Base-by-base conservation (phyloP, 2,888 invertebrate species). In the Charanyca ferruginea region DNA sequence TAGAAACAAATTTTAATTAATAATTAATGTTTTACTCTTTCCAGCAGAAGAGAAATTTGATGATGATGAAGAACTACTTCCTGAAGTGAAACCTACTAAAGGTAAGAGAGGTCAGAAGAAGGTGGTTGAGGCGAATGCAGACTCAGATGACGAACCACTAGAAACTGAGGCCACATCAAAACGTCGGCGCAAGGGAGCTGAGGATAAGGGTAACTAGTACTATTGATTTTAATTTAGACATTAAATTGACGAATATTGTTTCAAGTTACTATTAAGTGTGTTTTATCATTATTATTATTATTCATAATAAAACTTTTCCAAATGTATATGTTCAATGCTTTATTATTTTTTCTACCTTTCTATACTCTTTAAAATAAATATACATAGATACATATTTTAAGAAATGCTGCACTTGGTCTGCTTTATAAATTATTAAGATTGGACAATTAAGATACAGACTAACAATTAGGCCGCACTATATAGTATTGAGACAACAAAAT, bases 151-250 rank as follows among this genome's bases (percentile, higher is more conserved):
- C 3, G 86, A 89, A 53, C 70, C 87, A 3, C 88, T 89, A 66
- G 93, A 92, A 3, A 90, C 85, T 5, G 94, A 94, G 75, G 84
- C 91, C 13, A 87, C 86, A 8, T 85, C 86, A 44, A 94, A 94
- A 80, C 91, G 94, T 71, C 88, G 91, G 76, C 94, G 94, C 81
- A 94, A 94, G 80, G 86, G 84, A 32, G 85, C 87, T 1, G 94
- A 94, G 48, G 94, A 94, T 38, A 94, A 94, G 94, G 95, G 95
- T 95, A 95, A 94, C 82, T 95, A 94, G 88, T 86, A 84, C 83
- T 87, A 85, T 89, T 88, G 83, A 86, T 86, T 83, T 60, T 80
- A 83, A 81, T 88, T 85, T 84, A 80, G 83, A 83, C 74, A 81
- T 71, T 32, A 32, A 32, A 3, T 85, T 86, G 89, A 91, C 87